These are phyloP conservation scores for silkworm (Bombyx mori) DNA, from an alignment of 1,140 invertebrate genomes.

Conservation along the genomic window DNA sequence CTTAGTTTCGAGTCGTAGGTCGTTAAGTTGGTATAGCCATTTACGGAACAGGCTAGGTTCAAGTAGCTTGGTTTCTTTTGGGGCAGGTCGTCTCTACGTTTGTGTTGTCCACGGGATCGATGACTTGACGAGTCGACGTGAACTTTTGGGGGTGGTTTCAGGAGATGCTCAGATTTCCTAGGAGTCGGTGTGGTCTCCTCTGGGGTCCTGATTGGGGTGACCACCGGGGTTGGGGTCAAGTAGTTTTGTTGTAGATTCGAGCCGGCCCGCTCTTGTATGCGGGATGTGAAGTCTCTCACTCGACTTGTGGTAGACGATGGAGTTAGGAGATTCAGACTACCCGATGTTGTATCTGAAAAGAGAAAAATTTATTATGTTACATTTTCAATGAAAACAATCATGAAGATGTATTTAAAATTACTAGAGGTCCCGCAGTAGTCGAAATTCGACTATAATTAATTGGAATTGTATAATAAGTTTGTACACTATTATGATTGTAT, in stretches of 20 bases:
- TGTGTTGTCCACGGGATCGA: constrained; percentile 49
- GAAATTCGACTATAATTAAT: too few relatives aligned
- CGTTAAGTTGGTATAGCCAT: constrained; percentile 88
- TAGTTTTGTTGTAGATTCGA: constrained; percentile 43
- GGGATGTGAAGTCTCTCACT: constrained; percentile 72
- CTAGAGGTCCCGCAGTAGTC: too few relatives aligned
- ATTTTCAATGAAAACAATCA: neutral
- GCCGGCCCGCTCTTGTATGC: constrained; percentile 67
- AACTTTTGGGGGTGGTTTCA: constrained; percentile 58
- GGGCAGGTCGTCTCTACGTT: constrained; percentile 49
- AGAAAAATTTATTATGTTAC: neutral
- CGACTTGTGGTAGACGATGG: constrained; percentile 73
- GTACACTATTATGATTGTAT: too few relatives aligned
- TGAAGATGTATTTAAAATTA: too few relatives aligned
- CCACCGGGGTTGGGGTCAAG: constrained; percentile 26
- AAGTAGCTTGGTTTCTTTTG: constrained; percentile 83
- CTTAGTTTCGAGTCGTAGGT: constrained; percentile 86
- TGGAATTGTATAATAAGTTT: too few relatives aligned
- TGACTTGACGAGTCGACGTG: constrained; percentile 49
- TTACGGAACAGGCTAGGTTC: constrained; percentile 89
- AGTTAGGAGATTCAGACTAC: constrained; percentile 73
- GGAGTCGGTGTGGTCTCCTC: constrained; percentile 49
- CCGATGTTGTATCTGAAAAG: constrained; percentile 69
- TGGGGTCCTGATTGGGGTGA: constrained; percentile 42
- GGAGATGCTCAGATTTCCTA: constrained; percentile 44